Evolutionary conservation across 1,140 invertebrate genomes (phyloP), one percentile per base, ranked within the genome.

Genomic region (Tetraneura akinire): DNA sequence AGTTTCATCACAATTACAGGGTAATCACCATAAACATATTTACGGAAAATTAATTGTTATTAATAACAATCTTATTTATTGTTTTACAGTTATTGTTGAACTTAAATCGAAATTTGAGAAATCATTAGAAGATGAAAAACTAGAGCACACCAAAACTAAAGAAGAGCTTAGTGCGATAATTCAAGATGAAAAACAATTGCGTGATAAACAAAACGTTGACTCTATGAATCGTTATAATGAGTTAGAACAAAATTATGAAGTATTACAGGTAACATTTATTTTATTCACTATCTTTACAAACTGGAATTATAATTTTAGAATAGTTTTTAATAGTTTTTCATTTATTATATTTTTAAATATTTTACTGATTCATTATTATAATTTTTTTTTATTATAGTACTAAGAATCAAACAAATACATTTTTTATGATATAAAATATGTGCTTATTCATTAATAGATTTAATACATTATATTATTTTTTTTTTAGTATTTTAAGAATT

Each of bases 61-160:
- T 1, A 37, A 37, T 37, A 4, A 37, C 32, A 37, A 37, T 37
- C 3, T 37, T 37, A 8, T 37, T 4, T 8, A 37, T 37, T 8
- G 32, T 81, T 82, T 86, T 85, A 1, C 82, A 88, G 88, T 87
- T 23, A 86, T 88, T 55, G 88, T 87, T 80, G 87, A 88, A 80
- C 88, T 88, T 82, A 88, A 88, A 83, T 82, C 86, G 3, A 84
- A 86, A 0, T 42, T 88, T 37, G 88, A 88, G 71, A 88, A 87
- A 66, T 87, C 86, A 0, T 80, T 88, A 49, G 85, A 87, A 49
- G 86, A 88, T 81, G 88, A 88, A 82, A 88, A 88, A 80, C 86
- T 84, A 53, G 86, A 87, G 0, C 88, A 88, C 55, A 82, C 83
- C 5, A 85, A 86, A 5, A 85, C 84, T 3, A 87, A 86, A 66